Evolutionary conservation across 2,888 invertebrate genomes (phyloP).

Genomic region (Margaritifera margaritifera): DNA sequence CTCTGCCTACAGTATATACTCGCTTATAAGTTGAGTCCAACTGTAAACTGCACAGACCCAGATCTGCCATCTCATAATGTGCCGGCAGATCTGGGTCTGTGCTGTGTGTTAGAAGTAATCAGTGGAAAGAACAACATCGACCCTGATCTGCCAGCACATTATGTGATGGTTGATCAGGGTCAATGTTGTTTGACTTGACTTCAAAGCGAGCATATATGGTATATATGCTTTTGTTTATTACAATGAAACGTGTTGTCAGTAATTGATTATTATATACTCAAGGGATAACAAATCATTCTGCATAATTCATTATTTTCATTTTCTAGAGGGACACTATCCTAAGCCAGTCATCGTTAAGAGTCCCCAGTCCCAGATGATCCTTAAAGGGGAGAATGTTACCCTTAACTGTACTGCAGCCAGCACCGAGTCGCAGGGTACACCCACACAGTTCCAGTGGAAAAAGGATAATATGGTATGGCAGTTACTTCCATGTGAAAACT

Average conservation of each 20-base stretch:
- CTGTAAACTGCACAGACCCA: too few relatives aligned
- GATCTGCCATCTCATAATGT: too few relatives aligned
- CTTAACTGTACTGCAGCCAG: constrained; percentile 85
- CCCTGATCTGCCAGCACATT: background rate
- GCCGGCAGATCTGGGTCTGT: too few relatives aligned
- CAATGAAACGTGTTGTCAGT: background rate
- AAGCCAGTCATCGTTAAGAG: constrained; percentile 89
- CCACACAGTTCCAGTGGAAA: constrained; percentile 88
- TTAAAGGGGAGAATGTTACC: constrained; percentile 89
- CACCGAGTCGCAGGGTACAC: constrained; percentile 76
- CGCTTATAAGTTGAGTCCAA: too few relatives aligned
- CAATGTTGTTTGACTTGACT: background rate
- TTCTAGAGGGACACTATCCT: constrained; percentile 81
- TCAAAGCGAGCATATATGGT: background rate
- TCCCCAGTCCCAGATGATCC: constrained; percentile 86
- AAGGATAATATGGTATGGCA: constrained; percentile 81
- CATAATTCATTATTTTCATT: constrained; percentile 1
- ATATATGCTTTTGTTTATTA: background rate
- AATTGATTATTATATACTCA: background rate
- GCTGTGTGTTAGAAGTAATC: too few relatives aligned
- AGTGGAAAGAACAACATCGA: too few relatives aligned
- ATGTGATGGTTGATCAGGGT: background rate
- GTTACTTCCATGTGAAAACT: background rate
- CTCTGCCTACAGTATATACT: too few relatives aligned
- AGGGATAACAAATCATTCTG: too few relatives aligned